Conservation (phyloP, 2,797 vertebrate genomes). For the Clarias pachynema region DNA sequence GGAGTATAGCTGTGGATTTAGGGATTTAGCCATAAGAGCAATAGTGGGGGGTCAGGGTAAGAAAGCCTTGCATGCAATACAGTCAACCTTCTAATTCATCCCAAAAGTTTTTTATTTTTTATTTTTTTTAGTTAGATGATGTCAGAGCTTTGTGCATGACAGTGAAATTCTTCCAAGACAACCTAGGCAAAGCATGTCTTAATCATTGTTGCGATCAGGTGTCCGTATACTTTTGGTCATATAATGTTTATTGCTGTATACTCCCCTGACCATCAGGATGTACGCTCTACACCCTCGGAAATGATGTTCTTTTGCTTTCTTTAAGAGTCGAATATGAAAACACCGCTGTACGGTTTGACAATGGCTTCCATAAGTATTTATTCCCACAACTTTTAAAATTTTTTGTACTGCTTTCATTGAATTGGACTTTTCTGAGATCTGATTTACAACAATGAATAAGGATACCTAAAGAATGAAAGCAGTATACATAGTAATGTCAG, state of each 20-base stretch:
- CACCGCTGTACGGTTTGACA: too few relatives aligned
- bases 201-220: background rate
- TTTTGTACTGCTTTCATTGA: background rate
- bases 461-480: background rate
- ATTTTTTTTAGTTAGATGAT: too few relatives aligned
- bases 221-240: background rate
- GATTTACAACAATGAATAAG: background rate
- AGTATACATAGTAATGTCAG: background rate
- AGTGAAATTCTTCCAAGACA: background rate
- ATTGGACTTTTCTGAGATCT: background rate
- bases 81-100: background rate
- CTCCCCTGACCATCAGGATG: too few relatives aligned
- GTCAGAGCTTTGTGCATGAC: background rate
- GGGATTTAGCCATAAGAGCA: background rate
- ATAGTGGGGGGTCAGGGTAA: background rate
- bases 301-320: background rate
- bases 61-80: background rate
- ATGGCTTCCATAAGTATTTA: background rate
- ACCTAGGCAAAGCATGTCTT: background rate
- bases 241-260: background rate
- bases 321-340: background rate
- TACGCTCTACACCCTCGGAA: background rate
- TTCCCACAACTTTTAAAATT: too few relatives aligned
- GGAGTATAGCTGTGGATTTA: background rate
- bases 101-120: too few relatives aligned